phyloP scores from a whole-genome alignment of 1,140 invertebrate genomes.

The Oedothorax gibbosus region DNA sequence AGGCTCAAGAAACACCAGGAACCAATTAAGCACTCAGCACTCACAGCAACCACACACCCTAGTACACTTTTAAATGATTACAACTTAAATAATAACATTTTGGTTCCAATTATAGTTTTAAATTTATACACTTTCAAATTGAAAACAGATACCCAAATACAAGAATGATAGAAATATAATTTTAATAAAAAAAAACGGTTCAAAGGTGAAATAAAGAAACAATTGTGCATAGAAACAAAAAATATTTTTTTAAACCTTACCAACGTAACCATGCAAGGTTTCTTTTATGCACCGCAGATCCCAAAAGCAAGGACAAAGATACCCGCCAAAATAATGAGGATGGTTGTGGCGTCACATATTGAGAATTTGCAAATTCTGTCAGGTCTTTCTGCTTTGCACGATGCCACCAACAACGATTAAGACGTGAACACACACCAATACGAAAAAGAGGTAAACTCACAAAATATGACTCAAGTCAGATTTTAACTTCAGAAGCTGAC shows the following conservation, averaged over 20 bases:
- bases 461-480: not conserved
- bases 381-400: constrained; percentile 64
- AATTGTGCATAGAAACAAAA: no score
- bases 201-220: no score
- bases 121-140: no score
- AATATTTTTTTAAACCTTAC: no score
- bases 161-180: no score
- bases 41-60: no score
- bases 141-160: no score
- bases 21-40: no score
- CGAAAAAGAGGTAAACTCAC: not conserved
- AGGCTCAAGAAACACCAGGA: no score
- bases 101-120: no score
- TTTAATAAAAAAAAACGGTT: not conserved
- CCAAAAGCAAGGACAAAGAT: constrained; percentile 70
- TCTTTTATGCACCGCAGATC: constrained; percentile 86
- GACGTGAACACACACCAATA: constrained; percentile 69
- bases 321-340: constrained; percentile 80
- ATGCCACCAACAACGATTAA: constrained; percentile 65
- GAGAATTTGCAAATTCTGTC: constrained; percentile 69
- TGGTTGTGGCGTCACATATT: constrained; percentile 79
- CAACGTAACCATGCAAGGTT: constrained; percentile 84
- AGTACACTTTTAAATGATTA: no score
- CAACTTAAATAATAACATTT: no score
- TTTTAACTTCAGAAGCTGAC: not conserved